A percentile compares a stretch with the other conserved stretches of the same genome.
These are phyloP conservation scores for Bubo bubo DNA, from an alignment of 2,113 vertebrate species.

Conservation along the genomic window DNA sequence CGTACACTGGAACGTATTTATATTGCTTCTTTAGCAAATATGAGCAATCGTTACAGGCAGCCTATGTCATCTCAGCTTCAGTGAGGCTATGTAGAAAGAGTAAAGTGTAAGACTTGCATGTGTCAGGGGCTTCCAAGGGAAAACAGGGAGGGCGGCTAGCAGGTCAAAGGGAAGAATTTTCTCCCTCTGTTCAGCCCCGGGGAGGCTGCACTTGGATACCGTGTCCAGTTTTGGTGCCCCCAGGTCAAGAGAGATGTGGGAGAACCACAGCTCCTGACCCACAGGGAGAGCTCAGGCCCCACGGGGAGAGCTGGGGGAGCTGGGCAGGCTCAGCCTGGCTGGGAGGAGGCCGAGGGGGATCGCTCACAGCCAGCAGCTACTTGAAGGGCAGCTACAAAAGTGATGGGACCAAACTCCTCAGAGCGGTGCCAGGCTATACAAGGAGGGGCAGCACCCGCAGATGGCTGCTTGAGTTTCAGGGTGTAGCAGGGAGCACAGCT, in stretches of 20 bases:
- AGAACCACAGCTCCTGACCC: not conserved
- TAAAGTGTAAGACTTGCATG: not conserved
- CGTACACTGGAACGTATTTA: not conserved
- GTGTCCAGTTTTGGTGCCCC: not conserved
- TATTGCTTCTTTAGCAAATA: not conserved
- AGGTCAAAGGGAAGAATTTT: not conserved
- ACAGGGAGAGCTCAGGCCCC: not conserved
- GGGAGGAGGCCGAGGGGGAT: not conserved
- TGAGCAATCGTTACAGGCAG: not conserved
- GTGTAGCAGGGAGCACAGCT: not conserved
- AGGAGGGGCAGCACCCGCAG: not conserved
- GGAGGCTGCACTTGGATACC: not conserved
- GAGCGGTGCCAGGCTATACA: not conserved
- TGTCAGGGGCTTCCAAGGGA: not conserved
- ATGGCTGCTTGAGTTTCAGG: not conserved
- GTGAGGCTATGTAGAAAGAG: not conserved
- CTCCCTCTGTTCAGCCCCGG: not conserved
- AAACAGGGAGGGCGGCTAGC: not conserved
- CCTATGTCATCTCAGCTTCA: not conserved
- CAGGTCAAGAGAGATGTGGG: not conserved
- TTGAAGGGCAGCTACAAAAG: not conserved
- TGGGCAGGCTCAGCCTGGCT: not conserved
- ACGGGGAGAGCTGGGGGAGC: not conserved
- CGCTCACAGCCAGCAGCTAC: not conserved
- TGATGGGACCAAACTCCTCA: not conserved